phyloP scores from a whole-genome alignment of 2,888 invertebrate genomes.

The Ophion ellenae region DNA sequence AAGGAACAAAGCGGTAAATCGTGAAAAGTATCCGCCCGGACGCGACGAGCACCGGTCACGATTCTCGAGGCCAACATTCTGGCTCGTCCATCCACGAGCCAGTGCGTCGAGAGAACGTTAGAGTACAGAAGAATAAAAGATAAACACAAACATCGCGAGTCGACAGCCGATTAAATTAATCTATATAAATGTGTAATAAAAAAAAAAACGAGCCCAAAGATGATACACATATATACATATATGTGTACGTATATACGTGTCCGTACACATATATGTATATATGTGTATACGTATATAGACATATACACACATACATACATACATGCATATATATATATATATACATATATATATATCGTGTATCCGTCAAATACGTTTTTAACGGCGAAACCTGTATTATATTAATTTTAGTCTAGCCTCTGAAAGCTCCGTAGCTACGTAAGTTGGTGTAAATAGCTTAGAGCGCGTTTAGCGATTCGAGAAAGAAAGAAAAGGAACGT shows the following conservation, averaged over 20 bases:
- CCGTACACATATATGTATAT: constrained; percentile 74
- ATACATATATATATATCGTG: constrained; percentile 68
- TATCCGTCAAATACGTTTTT: constrained; percentile 75
- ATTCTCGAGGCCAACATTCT: constrained; percentile 37
- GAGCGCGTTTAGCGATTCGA: constrained; percentile 69
- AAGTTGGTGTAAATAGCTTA: constrained; percentile 82
- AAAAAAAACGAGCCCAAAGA: constrained; percentile 82
- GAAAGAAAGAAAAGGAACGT: constrained; percentile 21
- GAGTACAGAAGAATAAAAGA: constrained; percentile 43
- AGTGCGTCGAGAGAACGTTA: constrained; percentile 18
- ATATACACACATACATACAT: background rate
- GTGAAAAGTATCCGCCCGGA: constrained; percentile 31
- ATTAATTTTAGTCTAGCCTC: constrained; percentile 81
- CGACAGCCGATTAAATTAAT: constrained; percentile 61
- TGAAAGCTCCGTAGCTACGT: constrained; percentile 76
- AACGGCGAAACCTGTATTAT: constrained; percentile 81
- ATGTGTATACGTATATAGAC: constrained; percentile 27
- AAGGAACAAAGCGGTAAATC: constrained; percentile 23
- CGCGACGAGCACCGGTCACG: constrained; percentile 6
- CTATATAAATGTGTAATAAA: constrained; percentile 83
- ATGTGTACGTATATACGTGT: constrained; percentile 9
- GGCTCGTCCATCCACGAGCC: constrained; percentile 20
- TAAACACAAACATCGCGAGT: constrained; percentile 59
- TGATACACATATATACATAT: constrained; percentile 77
- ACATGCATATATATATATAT: constrained; percentile 23